phyloP scores from a whole-genome alignment of 2,797 vertebrate species.

The Neoniphon sammara region DNA sequence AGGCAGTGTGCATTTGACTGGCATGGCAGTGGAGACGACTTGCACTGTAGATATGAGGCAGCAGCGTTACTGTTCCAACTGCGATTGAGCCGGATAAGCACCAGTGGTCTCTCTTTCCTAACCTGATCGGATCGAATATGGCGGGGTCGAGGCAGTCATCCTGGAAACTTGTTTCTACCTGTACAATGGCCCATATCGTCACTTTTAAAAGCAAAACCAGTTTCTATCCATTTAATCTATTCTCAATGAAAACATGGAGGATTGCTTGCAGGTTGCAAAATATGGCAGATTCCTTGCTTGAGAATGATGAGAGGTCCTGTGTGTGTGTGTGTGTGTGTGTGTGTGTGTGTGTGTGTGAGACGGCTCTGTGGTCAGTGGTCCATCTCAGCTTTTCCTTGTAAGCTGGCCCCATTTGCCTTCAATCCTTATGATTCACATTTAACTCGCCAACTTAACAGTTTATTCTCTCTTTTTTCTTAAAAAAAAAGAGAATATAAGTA shows the following conservation, averaged over 20 bases:
- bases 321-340: constrained; percentile 25
- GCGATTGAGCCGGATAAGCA: constrained; percentile 62
- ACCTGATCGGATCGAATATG: constrained; percentile 59
- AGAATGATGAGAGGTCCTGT: constrained; percentile 46
- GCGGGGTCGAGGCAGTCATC: constrained; percentile 43
- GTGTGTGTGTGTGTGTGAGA: constrained; percentile 18
- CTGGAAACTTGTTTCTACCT: constrained; percentile 56
- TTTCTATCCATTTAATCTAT: constrained; percentile 29
- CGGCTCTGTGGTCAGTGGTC: constrained; percentile 32
- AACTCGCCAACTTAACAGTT: constrained; percentile 75
- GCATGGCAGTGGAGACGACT: constrained; percentile 63
- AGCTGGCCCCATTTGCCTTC: constrained; percentile 70
- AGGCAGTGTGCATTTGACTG: constrained; percentile 60
- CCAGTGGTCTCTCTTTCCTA: constrained; percentile 56
- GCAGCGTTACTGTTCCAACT: constrained; percentile 55
- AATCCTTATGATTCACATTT: constrained; percentile 80
- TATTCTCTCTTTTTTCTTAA: constrained; percentile 75
- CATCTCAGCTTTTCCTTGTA: constrained; percentile 14
- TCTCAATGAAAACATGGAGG: constrained; percentile 45
- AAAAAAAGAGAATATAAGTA: constrained; percentile 39
- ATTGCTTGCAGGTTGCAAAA: constrained; percentile 44
- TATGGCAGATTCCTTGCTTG: constrained; percentile 44
- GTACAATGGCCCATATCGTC: constrained; percentile 36
- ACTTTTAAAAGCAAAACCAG: constrained; percentile 51
- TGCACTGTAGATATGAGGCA: constrained; percentile 66